Conservation (phyloP, 2,888 invertebrate genomes). For the Yponomeuta cagnagella region DNA sequence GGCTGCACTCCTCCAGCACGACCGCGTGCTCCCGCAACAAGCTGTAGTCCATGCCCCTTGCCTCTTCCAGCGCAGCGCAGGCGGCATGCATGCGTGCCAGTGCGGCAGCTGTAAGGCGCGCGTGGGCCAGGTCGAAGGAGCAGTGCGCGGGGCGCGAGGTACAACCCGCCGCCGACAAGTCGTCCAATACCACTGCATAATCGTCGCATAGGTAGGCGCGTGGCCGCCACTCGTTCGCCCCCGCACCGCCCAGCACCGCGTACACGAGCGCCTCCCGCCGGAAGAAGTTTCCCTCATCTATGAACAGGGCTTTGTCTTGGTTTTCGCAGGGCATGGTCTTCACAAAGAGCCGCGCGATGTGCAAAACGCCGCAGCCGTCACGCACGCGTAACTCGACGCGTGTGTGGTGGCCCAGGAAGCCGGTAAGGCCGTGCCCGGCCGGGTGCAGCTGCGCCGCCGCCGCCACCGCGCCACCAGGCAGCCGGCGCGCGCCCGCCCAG, state of each 20-base stretch:
- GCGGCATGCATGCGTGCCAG: conserved; percentile 57
- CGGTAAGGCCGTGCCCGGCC: background rate
- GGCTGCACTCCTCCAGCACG: conserved; percentile 38
- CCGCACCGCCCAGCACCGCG: conserved; percentile 38
- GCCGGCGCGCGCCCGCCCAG: background rate
- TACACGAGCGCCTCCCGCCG: conserved; percentile 48
- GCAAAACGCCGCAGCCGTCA: background rate
- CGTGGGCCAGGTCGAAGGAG: conserved; percentile 40
- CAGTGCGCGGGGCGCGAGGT: conserved; percentile 28
- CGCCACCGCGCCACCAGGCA: background rate
- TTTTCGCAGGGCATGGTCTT: conserved; percentile 47
- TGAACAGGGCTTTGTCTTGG: conserved; percentile 48
- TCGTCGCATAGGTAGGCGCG: conserved; percentile 45
- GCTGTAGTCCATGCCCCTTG: conserved; percentile 30
- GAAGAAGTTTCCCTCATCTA: conserved; percentile 39
- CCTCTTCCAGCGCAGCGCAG: conserved; percentile 44
- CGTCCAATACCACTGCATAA: conserved; percentile 51
- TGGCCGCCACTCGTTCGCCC: conserved; percentile 41
- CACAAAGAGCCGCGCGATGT: conserved; percentile 36
- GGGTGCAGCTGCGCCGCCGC: background rate
- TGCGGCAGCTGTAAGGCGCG: conserved; percentile 31
- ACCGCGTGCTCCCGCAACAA: conserved; percentile 35
- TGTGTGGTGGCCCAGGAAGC: background rate
- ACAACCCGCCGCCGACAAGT: conserved; percentile 47
- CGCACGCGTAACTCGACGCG: background rate